phyloP scores from a whole-genome alignment of 92 coral and sea anemone genomes.

The Scolanthus callimorphus region DNA sequence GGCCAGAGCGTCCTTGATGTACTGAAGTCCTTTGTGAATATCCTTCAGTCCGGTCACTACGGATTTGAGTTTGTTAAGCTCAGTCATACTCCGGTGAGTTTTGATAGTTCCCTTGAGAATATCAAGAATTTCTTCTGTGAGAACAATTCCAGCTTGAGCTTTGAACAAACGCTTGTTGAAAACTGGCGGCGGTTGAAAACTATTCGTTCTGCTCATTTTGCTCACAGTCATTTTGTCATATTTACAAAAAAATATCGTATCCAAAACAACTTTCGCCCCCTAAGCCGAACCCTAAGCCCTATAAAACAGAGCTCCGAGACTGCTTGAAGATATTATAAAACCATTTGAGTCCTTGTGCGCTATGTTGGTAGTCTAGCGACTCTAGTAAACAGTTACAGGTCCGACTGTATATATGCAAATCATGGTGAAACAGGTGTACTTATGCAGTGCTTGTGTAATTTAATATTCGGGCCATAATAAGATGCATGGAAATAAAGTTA shows the following conservation, averaged over 20 bases:
- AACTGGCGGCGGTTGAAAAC: constrained; percentile 61
- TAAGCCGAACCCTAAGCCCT: background rate
- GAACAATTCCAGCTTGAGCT: constrained; percentile 93
- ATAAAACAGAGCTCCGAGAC: background rate
- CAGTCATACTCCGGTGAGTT: constrained; percentile 47
- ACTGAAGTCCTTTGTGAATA: constrained; percentile 83
- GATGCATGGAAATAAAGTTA: no score
- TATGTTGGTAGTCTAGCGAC: background rate
- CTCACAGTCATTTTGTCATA: background rate
- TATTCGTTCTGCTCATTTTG: background rate
- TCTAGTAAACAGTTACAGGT: background rate
- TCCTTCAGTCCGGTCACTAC: constrained; percentile 85
- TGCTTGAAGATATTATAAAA: background rate
- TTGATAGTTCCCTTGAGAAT: constrained; percentile 44
- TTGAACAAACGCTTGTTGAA: constrained; percentile 91
- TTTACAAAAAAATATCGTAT: background rate
- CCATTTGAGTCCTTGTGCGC: background rate
- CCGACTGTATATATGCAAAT: background rate
- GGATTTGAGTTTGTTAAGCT: constrained; percentile 64
- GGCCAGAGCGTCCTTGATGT: constrained; percentile 76
- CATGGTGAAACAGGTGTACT: no score
- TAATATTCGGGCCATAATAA: no score
- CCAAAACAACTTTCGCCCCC: background rate
- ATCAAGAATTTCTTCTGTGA: constrained; percentile 62
- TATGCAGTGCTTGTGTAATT: no score